Conservation (phyloP, 2,888 invertebrate species). For the Stictocephala bisonia region DNA sequence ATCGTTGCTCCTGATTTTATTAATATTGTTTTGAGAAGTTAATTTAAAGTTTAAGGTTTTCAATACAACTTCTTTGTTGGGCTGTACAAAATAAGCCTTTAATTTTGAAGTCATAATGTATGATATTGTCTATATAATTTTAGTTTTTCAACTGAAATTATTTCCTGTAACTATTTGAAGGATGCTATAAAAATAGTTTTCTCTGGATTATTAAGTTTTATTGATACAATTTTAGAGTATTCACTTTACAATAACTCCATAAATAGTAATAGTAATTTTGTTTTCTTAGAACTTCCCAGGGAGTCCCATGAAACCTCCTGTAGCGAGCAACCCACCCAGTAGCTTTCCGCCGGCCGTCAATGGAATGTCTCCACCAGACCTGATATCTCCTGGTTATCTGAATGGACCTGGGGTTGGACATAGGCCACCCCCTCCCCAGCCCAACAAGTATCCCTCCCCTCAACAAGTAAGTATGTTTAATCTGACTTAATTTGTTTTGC, state of each 20-base stretch:
- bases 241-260: too few relatives aligned
- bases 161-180: neutral
- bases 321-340: slow-evolving; percentile 35
- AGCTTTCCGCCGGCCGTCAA: slow-evolving; percentile 50
- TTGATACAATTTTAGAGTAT: slow-evolving; percentile 28
- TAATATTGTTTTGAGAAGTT: too few relatives aligned
- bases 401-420: slow-evolving; percentile 49
- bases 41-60: too few relatives aligned
- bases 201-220: slow-evolving; percentile 45
- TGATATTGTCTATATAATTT: too few relatives aligned
- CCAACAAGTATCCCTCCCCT: slow-evolving; percentile 6
- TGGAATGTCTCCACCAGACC: slow-evolving; percentile 48
- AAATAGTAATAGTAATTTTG: neutral
- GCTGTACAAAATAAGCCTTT: too few relatives aligned
- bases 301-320: slow-evolving; percentile 31
- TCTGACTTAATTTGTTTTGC: neutral
- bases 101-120: too few relatives aligned
- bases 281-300: slow-evolving; percentile 35
- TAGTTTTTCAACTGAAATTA: neutral
- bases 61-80: too few relatives aligned
- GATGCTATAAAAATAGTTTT: neutral
- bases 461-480: neutral
- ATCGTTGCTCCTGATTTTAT: too few relatives aligned
- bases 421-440: slow-evolving; percentile 46
- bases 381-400: slow-evolving; percentile 26